Evolutionary conservation across 2,888 invertebrate species (phyloP).

Genomic region (Abrostola triplasia): DNA sequence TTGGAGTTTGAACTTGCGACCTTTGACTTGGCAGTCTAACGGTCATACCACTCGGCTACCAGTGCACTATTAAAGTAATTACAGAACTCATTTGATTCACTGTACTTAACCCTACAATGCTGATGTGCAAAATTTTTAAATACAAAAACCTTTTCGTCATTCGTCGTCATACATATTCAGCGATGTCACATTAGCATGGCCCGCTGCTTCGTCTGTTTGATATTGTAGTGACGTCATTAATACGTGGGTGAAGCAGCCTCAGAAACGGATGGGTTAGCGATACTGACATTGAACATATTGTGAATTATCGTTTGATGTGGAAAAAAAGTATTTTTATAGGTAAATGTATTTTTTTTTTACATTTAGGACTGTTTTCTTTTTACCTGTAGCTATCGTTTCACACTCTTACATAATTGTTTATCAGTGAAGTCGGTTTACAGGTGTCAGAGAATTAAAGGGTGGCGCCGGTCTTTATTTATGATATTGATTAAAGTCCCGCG

Average conservation of each 20-base stretch:
- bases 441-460: neutral
- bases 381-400: neutral
- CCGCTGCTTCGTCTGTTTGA: constrained; percentile 16
- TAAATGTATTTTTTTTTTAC: neutral
- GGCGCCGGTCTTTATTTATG: neutral
- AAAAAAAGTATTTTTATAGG: neutral
- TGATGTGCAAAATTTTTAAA: constrained; percentile 33
- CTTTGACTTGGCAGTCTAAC: no score
- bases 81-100: constrained; percentile 12
- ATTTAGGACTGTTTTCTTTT: neutral
- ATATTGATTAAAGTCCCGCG: neutral
- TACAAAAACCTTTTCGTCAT: constrained; percentile 44
- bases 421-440: neutral
- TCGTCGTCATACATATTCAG: constrained; percentile 51
- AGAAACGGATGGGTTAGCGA: constrained; percentile 4
- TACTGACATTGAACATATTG: constrained; percentile 10
- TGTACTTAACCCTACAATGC: constrained; percentile 8
- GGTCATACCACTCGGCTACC: no score
- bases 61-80: neutral
- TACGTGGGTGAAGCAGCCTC: constrained; percentile 17
- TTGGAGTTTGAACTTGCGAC: no score
- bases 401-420: neutral
- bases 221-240: constrained; percentile 19
- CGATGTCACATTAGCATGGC: constrained; percentile 32
- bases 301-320: constrained; percentile 7